A percentile compares a stretch with the other conserved stretches of the same genome.
phyloP scores from a whole-genome alignment of 2,888 invertebrate species.

The Stegana nigrithorax region DNA sequence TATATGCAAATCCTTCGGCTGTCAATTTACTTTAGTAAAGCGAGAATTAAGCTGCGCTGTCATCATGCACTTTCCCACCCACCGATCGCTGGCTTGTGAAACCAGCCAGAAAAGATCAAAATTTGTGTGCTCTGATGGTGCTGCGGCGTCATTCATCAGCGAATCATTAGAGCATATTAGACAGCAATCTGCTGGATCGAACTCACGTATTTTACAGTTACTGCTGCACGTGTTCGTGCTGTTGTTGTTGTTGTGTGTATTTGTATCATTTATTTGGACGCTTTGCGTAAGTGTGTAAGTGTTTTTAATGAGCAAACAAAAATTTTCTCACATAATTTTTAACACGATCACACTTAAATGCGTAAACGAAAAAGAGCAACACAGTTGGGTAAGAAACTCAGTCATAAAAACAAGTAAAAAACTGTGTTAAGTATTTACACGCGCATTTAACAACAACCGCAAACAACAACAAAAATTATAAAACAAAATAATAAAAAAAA shows the following conservation, averaged over 20 bases:
- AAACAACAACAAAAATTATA: conserved; percentile 23
- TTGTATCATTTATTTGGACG: not conserved
- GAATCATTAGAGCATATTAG: no score
- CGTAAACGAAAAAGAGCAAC: conserved; percentile 31
- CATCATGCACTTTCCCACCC: no score
- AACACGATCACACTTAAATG: conserved; percentile 50
- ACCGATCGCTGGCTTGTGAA: no score
- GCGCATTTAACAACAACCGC: conserved; percentile 38
- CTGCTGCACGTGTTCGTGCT: no score
- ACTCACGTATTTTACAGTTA: no score
- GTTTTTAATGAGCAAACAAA: conserved; percentile 7
- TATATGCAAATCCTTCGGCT: no score
- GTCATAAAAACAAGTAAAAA: conserved; percentile 35
- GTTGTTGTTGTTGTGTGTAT: not conserved
- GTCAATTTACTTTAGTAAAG: no score
- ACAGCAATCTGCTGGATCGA: no score
- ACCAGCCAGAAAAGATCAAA: no score
- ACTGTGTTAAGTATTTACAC: conserved; percentile 58
- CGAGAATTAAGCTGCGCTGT: no score
- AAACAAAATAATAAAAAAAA: conserved; percentile 23
- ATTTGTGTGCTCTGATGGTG: no score
- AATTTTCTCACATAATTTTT: conserved; percentile 42
- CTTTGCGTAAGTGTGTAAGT: not conserved
- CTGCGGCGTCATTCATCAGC: no score
- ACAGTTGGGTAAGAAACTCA: conserved; percentile 8